Evolutionary conservation across 2,113 vertebrate species (phyloP), one percentile per base, ranked within the genome.

Genomic region (Zapornia atra): DNA sequence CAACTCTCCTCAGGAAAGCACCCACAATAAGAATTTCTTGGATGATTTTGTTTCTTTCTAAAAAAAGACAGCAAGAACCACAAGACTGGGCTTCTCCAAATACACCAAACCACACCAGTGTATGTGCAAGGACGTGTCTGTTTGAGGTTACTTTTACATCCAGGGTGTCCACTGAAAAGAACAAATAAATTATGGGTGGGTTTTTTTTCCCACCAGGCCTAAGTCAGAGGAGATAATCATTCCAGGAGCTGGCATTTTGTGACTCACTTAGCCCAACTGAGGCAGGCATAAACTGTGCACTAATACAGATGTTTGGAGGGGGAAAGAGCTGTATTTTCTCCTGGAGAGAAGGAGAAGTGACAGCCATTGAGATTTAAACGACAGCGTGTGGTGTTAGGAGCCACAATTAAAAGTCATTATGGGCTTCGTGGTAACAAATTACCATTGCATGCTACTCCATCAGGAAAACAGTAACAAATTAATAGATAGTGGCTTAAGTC

Each of bases 331-430:
- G 9, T 94, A 90, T 94, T 94, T 97, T 90, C 88, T 97, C 94
- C 50, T 54, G 73, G 61, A 78, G 50, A 96, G 76, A 88, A 88
- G 1, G 0, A 70, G 75, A 92, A 95, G 75, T 90, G 88, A 97
- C 92, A 97, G 92, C 84, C 96, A 96, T 53, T 92, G 92, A 98
- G 89, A 97, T 96, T 98, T 97, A 97, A 97, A 97, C 84, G 88
- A 93, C 90, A 97, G 72, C 4, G 7, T 64, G 59, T 88, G 77
- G 90, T 86, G 95, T 85, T 95, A 97, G 83, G 77, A 96, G 63
- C 71, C 90, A 65, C 80, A 97, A 95, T 97, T 96, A 97, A 96
- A 96, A 97, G 81, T 95, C 89, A 87, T 96, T 93, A 90, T 4
- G 15, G 82, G 29, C 82, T 94, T 96, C 75, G 11, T 51, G 81